phyloP scores from a whole-genome alignment of 2,888 invertebrate species.

The Holacanthella duospinosa region DNA sequence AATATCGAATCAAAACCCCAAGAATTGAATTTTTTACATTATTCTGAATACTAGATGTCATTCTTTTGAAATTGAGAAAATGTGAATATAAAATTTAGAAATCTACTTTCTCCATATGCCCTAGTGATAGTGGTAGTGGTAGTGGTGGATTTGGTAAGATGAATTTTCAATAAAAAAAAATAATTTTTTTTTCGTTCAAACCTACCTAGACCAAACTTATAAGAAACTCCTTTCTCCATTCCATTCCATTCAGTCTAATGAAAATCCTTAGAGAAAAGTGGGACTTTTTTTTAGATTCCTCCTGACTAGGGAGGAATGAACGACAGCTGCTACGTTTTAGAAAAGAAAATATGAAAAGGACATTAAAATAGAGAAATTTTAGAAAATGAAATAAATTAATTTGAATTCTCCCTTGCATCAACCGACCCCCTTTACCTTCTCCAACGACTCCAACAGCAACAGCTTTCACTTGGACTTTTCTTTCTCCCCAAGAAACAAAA shows the following conservation, averaged over 20 bases:
- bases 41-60: too few relatives aligned
- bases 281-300: background rate
- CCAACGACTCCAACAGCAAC: too few relatives aligned
- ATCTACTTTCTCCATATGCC: too few relatives aligned
- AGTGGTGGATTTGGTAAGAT: background rate
- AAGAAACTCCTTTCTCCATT: too few relatives aligned
- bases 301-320: background rate
- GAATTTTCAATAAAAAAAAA: background rate
- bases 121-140: too few relatives aligned
- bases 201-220: background rate
- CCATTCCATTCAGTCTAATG: background rate
- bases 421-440: background rate
- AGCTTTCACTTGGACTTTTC: too few relatives aligned
- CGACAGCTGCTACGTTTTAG: background rate
- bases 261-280: background rate
- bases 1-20: too few relatives aligned
- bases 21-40: too few relatives aligned
- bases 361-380: background rate
- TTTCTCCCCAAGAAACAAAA: too few relatives aligned
- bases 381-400: background rate
- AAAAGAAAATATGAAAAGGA: background rate
- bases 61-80: too few relatives aligned
- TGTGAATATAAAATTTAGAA: background rate
- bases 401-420: background rate
- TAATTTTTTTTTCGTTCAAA: too few relatives aligned